Percentiles rank a stretch among this genome's conserved stretches.
Evolutionary conservation across 1,140 invertebrate species (phyloP).

Genomic region (Drosophila simulans): DNA sequence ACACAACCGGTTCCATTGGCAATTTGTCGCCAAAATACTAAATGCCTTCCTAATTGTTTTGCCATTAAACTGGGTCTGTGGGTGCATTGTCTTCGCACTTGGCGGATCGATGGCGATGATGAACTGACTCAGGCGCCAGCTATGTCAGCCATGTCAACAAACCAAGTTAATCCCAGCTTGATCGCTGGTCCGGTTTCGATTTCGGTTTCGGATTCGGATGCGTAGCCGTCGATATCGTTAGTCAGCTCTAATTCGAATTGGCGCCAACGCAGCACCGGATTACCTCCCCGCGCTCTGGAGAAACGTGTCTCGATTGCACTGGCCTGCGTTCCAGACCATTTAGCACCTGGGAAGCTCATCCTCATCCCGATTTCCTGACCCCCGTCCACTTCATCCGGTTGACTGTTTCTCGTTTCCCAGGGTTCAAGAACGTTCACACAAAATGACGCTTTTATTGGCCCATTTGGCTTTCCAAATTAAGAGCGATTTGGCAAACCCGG

Average conservation of each 20-base stretch:
- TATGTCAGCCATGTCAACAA: constrained; percentile 65
- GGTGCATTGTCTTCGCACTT: constrained; percentile 64
- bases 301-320: constrained; percentile 28
- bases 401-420: constrained; percentile 6
- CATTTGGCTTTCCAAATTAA: constrained; percentile 49
- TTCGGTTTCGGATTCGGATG: no score
- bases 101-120: constrained; percentile 3
- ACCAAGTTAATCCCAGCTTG: constrained; percentile 47
- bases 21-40: constrained; percentile 59
- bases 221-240: constrained; percentile 39
- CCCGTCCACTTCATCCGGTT: background rate
- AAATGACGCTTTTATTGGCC: constrained; percentile 54
- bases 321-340: constrained; percentile 64
- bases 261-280: constrained; percentile 53
- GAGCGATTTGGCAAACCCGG: constrained; percentile 50
- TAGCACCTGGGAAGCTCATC: constrained; percentile 53
- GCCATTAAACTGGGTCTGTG: constrained; percentile 60
- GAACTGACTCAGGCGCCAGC: constrained; percentile 65
- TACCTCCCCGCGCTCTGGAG: constrained; percentile 14
- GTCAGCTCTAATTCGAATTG: constrained; percentile 68
- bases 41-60: constrained; percentile 80
- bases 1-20: constrained; percentile 46
- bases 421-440: constrained; percentile 74
- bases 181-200: constrained; percentile 60
- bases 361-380: constrained; percentile 21